Conservation (phyloP, 1,140 invertebrate species). For the Trichonephila inaurata region DNA sequence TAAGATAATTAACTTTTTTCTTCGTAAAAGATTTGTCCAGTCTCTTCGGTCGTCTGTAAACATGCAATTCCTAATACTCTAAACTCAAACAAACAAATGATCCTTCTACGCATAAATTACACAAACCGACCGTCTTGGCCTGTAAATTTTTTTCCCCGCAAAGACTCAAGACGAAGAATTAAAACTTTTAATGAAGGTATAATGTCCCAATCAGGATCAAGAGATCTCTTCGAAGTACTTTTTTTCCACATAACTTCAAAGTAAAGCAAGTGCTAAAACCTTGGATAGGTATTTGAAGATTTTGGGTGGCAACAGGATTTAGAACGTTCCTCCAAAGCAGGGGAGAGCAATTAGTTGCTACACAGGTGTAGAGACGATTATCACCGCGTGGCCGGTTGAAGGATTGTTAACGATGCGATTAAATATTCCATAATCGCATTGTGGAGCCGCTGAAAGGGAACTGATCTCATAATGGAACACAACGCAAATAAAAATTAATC, state of each 20-base stretch:
- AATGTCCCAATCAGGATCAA: not conserved
- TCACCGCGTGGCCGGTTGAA: not conserved
- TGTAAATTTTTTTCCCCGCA: not conserved
- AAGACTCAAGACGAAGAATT: not conserved
- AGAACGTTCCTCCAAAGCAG: not conserved
- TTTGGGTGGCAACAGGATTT: not conserved
- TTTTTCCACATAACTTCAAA: not conserved
- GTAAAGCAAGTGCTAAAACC: not conserved
- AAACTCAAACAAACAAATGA: not conserved
- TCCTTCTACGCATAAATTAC: not conserved
- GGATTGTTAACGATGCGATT: not conserved
- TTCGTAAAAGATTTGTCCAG: not conserved
- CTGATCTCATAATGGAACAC: not conserved
- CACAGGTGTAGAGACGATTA: not conserved
- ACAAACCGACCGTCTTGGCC: not conserved
- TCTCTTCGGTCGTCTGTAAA: not conserved
- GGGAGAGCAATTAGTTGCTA: not conserved
- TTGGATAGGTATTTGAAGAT: not conserved
- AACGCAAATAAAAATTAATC: not conserved
- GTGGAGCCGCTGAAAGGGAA: not conserved
- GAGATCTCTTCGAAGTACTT: not conserved
- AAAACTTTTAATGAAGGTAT: constrained; percentile 37
- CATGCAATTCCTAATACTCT: not conserved
- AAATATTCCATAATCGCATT: not conserved
- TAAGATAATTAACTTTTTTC: too few relatives aligned